Conservation (phyloP, 2,888 invertebrate genomes). For the Pelosia muscerda region DNA sequence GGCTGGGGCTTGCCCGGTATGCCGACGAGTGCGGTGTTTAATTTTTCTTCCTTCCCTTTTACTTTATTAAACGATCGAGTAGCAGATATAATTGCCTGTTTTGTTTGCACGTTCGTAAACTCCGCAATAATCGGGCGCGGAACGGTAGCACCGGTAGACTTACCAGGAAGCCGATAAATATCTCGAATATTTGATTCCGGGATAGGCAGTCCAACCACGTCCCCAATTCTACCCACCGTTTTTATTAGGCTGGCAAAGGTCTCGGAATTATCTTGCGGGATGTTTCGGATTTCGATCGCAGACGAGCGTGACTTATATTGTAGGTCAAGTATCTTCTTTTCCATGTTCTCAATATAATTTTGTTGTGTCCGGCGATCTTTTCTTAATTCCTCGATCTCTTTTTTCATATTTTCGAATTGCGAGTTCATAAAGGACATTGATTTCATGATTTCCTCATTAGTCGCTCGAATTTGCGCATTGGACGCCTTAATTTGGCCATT, state of each 20-base stretch:
- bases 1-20: background rate
- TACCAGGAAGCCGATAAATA: constrained; percentile 9
- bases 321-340: constrained; percentile 5
- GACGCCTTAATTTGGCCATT: too few relatives aligned
- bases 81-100: background rate
- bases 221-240: constrained; percentile 5
- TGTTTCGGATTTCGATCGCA: constrained; percentile 4
- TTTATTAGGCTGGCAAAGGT: background rate
- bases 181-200: background rate
- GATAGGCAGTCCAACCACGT: background rate
- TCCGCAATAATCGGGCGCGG: background rate
- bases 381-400: background rate
- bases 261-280: background rate
- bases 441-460: constrained; percentile 4
- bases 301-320: background rate
- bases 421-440: constrained; percentile 7
- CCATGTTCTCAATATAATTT: constrained; percentile 1
- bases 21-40: constrained; percentile 8
- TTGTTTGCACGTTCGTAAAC: background rate
- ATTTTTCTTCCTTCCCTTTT: background rate
- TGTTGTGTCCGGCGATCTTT: background rate
- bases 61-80: background rate
- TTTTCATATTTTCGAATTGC: constrained; percentile 10
- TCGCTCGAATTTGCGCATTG: background rate
- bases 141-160: background rate